Evolutionary conservation across 2,113 vertebrate genomes (phyloP).

Genomic region (Dipodomys merriami): DNA sequence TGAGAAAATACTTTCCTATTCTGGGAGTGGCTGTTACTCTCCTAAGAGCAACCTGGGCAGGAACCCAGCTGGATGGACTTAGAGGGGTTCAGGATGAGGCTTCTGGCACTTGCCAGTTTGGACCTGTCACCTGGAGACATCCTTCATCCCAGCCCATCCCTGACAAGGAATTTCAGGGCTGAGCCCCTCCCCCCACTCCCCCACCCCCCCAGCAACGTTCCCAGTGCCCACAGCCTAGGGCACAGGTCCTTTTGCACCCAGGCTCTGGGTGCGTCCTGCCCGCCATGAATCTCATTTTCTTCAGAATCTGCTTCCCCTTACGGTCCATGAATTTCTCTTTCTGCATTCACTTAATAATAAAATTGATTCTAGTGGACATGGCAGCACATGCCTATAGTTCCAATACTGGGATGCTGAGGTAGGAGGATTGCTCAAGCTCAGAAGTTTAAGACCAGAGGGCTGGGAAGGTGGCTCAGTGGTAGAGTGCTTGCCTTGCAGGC

Average conservation of each 20-base stretch:
- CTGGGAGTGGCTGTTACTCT: conserved; percentile 47
- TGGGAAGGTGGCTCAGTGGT: too few species aligned
- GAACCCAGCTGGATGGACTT: accelerated
- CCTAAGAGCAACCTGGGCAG: neutral
- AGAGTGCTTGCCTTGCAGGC: too few species aligned
- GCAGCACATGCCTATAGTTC: neutral
- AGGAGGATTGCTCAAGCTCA: neutral
- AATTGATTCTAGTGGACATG: neutral
- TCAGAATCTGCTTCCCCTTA: neutral
- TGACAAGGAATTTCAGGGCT: neutral
- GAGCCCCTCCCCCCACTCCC: neutral
- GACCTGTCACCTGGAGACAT: too few species aligned
- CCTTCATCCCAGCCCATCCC: neutral
- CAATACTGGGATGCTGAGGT: neutral
- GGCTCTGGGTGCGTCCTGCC: neutral
- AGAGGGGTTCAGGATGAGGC: too few species aligned
- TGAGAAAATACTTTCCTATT: conserved; percentile 71
- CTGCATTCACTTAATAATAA: neutral
- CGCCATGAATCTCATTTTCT: neutral
- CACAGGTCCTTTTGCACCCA: neutral
- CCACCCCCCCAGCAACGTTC: too few species aligned
- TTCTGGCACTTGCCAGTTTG: neutral
- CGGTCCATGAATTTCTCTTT: neutral
- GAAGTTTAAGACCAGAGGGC: too few species aligned
- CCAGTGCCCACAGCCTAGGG: too few species aligned